These are phyloP conservation scores for Probaryconus sp. DNA, from an alignment of 1,140 invertebrate species.

Conservation along the genomic window DNA sequence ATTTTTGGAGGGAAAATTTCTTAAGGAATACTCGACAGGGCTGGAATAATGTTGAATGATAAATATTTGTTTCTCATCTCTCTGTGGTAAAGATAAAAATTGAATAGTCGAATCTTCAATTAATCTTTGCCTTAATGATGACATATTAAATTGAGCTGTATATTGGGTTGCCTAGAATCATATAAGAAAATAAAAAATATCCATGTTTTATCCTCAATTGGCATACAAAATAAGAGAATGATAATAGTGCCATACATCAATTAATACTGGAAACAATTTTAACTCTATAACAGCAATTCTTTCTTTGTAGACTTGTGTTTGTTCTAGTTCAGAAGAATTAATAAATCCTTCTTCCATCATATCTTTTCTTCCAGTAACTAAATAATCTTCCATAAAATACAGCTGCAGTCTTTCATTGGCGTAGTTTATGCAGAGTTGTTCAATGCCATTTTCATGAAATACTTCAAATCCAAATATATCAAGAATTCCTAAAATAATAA, in stretches of 20 bases:
- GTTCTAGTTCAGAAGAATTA: slow-evolving; percentile 58
- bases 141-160: slow-evolving; percentile 55
- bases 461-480: slow-evolving; percentile 88
- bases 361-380: slow-evolving; percentile 80
- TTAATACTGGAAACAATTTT: slow-evolving; percentile 72
- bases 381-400: slow-evolving; percentile 82
- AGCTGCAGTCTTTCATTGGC: slow-evolving; percentile 84
- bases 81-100: slow-evolving; percentile 39
- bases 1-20: slow-evolving; percentile 74
- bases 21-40: slow-evolving; percentile 70
- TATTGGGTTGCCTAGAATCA: slow-evolving; percentile 58
- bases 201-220: background rate
- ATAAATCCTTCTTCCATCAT: slow-evolving; percentile 81
- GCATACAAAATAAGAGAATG: background rate
- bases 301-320: slow-evolving; percentile 78
- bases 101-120: slow-evolving; percentile 41
- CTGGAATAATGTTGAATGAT: slow-evolving; percentile 73
- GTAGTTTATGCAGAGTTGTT: slow-evolving; percentile 88
- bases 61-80: slow-evolving; percentile 65
- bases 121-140: slow-evolving; percentile 54
- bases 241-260: slow-evolving; percentile 68
- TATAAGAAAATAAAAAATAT: slow-evolving; percentile 9
- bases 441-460: slow-evolving; percentile 84
- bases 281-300: slow-evolving; percentile 77
- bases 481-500: slow-evolving; percentile 71